Base-by-base conservation (phyloP, 2,113 vertebrate genomes). In the Hippocampus guttulatus region DNA sequence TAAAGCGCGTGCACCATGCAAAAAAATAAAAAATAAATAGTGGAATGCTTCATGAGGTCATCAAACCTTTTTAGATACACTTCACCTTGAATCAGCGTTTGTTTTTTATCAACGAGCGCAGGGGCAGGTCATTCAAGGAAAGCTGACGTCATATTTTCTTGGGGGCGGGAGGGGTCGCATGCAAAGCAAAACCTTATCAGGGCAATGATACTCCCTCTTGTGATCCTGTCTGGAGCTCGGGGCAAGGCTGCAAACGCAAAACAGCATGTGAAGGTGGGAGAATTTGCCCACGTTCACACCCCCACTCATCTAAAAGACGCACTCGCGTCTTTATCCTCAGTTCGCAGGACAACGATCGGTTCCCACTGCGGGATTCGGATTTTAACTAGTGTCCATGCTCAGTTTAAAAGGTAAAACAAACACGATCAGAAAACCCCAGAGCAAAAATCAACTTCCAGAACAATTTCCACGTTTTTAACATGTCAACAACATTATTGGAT, bases 31-130 rank as follows among this genome's bases (percentile, higher is more conserved):
- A 38, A 54, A 61, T 67, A 38, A 54, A 61, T 67, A 43, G 30
- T 52, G 45, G 73, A 70, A 75, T 52, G 23, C 57, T 58, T 68
- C 25, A 64, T 1, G 33, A 74, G 21, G 51, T 54, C 51, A n/a
- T 10, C 21, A 9, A 60, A 40, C 40, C 51, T 14, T 30, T 40
- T 62, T 10, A 47, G 64, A 63, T 67, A 49, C 47, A 51, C 64
- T 79, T 60, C 33, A 33, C 66, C 49, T 61, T 2, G 20, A 51
- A 64, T 80, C 57, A 47, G 71, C 65, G 25, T 38, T 12, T 47
- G 55, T 71, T 54, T 30, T 70, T 68, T 41, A 9, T 63, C 20
- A 57, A 16, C 49, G 11, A 33, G 54, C 18, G 64, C 40, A 61
- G 20, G 15, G 57, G 71, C 41, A 61, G 54, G 57, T 65, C 63